phyloP scores from a whole-genome alignment of 2,113 vertebrate species.

The Paralichthys olivaceus region DNA sequence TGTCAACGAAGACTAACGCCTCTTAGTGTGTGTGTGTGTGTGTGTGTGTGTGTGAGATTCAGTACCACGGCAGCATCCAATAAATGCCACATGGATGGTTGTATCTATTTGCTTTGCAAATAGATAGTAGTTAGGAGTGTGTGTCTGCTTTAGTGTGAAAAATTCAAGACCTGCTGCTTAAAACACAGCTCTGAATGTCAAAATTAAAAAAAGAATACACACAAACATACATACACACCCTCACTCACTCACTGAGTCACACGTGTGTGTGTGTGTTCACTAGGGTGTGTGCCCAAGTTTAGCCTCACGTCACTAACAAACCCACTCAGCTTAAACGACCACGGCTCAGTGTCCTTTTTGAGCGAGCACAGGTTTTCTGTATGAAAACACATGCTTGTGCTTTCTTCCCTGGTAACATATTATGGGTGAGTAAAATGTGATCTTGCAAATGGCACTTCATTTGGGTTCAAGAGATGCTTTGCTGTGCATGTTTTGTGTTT shows the following conservation, averaged over 20 bases:
- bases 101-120: conserved; percentile 70
- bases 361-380: conserved; percentile 30
- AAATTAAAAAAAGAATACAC: conserved; percentile 13
- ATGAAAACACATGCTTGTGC: conserved; percentile 14
- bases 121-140: conserved; percentile 44
- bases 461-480: conserved; percentile 57
- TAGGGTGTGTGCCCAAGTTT: conserved; percentile 47
- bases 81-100: conserved; percentile 66
- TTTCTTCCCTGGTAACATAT: conserved; percentile 26
- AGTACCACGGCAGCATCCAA: conserved; percentile 43
- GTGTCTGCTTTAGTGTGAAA: conserved; percentile 56
- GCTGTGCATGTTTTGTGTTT: conserved; percentile 42
- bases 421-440: conserved; percentile 56
- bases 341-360: conserved; percentile 26
- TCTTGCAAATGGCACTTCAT: conserved; percentile 47
- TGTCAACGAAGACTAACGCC: conserved; percentile 68
- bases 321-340: conserved; percentile 53
- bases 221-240: conserved; percentile 24
- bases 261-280: conserved; percentile 44
- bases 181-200: conserved; percentile 27
- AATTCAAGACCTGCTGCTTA: conserved; percentile 28
- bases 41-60: conserved; percentile 47
- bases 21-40: conserved; percentile 39
- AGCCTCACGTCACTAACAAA: conserved; percentile 52
- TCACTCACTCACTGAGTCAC: conserved; percentile 17